These are phyloP conservation scores for Apomyelois bistriatella DNA, from an alignment of 2,888 invertebrate species.

Conservation along the genomic window DNA sequence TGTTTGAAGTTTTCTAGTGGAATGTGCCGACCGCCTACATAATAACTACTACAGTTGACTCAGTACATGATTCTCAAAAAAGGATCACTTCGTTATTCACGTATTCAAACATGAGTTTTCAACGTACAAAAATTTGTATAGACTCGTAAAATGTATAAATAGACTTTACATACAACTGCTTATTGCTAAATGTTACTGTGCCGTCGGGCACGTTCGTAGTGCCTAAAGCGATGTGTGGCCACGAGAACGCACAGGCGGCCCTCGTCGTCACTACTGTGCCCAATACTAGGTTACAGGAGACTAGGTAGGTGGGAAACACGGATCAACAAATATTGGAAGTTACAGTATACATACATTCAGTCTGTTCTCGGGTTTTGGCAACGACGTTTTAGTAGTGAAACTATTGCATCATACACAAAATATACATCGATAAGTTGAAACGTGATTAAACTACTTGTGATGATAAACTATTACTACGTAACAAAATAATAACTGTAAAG, in stretches of 20 bases:
- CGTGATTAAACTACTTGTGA: constrained; percentile 42
- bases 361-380: constrained; percentile 75
- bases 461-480: constrained; percentile 20
- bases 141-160: constrained; percentile 79
- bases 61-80: constrained; percentile 79
- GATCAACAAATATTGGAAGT: constrained; percentile 57
- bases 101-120: constrained; percentile 69
- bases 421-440: constrained; percentile 22
- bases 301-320: constrained; percentile 33
- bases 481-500: neutral
- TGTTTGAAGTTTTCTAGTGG: constrained; percentile 72
- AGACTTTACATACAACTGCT: constrained; percentile 78
- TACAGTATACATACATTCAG: constrained; percentile 74
- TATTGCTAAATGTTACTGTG: constrained; percentile 73
- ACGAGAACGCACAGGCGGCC: neutral
- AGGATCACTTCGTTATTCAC: constrained; percentile 72
- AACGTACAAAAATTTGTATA: constrained; percentile 78
- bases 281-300: constrained; percentile 6
- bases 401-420: constrained; percentile 27
- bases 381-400: constrained; percentile 58
- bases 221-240: constrained; percentile 1
- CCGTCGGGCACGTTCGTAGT: constrained; percentile 9
- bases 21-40: constrained; percentile 79
- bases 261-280: neutral
- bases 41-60: constrained; percentile 73